These are phyloP conservation scores for Cervus canadensis DNA, from an alignment of 2,113 vertebrate species.

Conservation along the genomic window DNA sequence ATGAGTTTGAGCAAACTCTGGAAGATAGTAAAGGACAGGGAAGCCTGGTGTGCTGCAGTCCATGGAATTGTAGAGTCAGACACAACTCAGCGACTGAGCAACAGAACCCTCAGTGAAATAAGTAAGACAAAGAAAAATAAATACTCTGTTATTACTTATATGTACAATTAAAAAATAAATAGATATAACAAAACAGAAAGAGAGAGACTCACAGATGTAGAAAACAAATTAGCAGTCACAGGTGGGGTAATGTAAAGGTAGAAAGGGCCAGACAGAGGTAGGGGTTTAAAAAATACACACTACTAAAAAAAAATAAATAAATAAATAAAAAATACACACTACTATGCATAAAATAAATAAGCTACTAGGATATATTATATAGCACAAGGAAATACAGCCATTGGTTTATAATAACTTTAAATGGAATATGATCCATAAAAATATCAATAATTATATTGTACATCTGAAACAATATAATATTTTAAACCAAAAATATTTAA, in stretches of 20 bases:
- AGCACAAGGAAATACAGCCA: not conserved
- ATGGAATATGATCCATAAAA: not conserved
- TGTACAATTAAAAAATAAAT: not conserved
- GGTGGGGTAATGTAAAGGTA: not conserved
- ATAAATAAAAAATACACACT: not conserved
- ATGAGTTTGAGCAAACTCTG: not conserved
- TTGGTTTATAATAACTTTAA: not conserved
- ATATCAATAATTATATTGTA: not conserved
- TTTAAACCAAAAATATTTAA: not conserved
- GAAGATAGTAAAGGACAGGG: not conserved
- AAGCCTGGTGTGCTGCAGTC: not conserved
- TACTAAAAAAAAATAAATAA: too few species aligned
- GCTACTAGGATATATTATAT: not conserved
- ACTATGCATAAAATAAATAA: not conserved
- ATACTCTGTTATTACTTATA: not conserved
- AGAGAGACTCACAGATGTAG: not conserved
- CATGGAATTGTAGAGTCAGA: accelerated
- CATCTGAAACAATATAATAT: not conserved
- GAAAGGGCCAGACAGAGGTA: not conserved
- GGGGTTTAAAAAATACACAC: not conserved
- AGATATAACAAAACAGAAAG: not conserved
- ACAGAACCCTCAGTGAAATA: not conserved
- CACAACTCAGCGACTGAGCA: not conserved
- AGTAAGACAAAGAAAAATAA: not conserved
- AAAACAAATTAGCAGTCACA: not conserved